These are phyloP conservation scores for Pachycephus smyrnensis DNA, from an alignment of 2,888 invertebrate species.

Conservation along the genomic window DNA sequence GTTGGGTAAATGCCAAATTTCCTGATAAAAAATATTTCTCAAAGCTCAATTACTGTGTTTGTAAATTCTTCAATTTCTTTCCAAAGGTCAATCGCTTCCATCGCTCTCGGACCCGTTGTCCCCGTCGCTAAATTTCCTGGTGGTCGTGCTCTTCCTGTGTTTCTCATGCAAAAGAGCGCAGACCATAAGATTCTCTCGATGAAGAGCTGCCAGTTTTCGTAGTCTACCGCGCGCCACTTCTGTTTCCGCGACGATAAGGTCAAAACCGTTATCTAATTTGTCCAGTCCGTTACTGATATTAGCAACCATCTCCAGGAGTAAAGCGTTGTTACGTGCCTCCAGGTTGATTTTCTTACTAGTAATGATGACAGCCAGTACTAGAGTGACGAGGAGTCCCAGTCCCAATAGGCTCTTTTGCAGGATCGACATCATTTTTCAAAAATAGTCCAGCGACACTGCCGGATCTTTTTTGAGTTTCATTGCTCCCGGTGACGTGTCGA, in stretches of 20 bases:
- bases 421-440: conserved; percentile 22
- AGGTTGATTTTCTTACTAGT: conserved; percentile 31
- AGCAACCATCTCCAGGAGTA: conserved; percentile 44
- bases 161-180: conserved; percentile 39
- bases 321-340: conserved; percentile 34
- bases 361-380: conserved; percentile 36
- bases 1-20: too few relatives aligned
- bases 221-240: conserved; percentile 35
- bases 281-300: conserved; percentile 52
- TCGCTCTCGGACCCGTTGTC: not conserved
- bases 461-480: not conserved
- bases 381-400: conserved; percentile 31
- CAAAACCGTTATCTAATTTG: conserved; percentile 44
- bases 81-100: not conserved
- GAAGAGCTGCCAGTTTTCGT: conserved; percentile 34
- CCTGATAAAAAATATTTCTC: too few relatives aligned
- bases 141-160: not conserved
- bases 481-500: not conserved
- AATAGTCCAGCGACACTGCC: not conserved
- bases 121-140: not conserved
- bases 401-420: conserved; percentile 39
- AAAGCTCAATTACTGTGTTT: not conserved
- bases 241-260: conserved; percentile 42
- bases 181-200: conserved; percentile 44
- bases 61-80: not conserved